Base-by-base conservation (phyloP, 2,113 vertebrate species). In the Eira barbara region DNA sequence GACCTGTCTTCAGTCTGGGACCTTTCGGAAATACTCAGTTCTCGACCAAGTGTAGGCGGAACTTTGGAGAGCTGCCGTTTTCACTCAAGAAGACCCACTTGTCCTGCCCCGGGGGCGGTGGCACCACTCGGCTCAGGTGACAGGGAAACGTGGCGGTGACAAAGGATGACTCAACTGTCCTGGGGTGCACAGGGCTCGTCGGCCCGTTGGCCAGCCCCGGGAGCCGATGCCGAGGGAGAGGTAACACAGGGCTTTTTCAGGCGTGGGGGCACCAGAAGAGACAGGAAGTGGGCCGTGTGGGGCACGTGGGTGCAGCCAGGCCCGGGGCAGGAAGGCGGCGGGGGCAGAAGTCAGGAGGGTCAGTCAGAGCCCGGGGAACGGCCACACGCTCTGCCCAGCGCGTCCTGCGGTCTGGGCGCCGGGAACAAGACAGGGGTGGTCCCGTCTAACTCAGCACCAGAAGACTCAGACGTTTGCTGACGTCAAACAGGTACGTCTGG, bases 271-370 rank as follows among this genome's bases (percentile, higher is more conserved):
- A 31, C 88, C 83, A 59, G 71, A 96, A 97, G 96, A 97, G 97
- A 95, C n/a, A 88, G 92, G 95, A 97, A 95, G 97, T 96, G 94
- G 94, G 89, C 81, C 85, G 39, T 34, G 83, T 96, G 97, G 97
- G 96, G 55, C 96, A 86, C 1, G 81, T 84, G 96, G 79, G 95
- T 78, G 97, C 78, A 97, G 98, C 95, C 92, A 80, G 90, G 39
- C 39, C 92, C 96, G 80, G 96, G 93, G 95, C 96, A 94, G 91
- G 91, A 97, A 74, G 94, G 95, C 89, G 49, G 74, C 71, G 39
- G 94, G 80, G 97, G 79, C 93, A 92, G 97, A 23, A 59, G 52
- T 21, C 59, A 73, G 18, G 36, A 69, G 94, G 80, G 89, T 97
- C 91, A 89, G 69, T 82, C 88, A 9, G 11, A 63, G 69, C 34